phyloP scores from a whole-genome alignment of 2,888 invertebrate genomes.

The Drosophila kambysellisi region DNA sequence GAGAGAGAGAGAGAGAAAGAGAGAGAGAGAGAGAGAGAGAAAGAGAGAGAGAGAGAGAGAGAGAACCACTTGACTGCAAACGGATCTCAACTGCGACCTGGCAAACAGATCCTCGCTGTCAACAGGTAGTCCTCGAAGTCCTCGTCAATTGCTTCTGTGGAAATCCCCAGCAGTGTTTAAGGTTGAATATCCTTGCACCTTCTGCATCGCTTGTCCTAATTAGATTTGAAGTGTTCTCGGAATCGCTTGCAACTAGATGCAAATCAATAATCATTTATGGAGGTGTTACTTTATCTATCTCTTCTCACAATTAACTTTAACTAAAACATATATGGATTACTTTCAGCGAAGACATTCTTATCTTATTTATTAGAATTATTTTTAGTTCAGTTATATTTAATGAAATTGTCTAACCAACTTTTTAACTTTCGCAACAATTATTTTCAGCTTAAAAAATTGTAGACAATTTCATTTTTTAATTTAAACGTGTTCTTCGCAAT shows the following conservation, averaged over 20 bases:
- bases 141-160: conserved; percentile 47
- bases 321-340: background rate
- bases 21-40: background rate
- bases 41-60: background rate
- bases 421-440: background rate
- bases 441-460: background rate
- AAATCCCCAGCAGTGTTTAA: conserved; percentile 40
- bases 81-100: background rate
- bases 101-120: background rate
- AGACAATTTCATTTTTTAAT: background rate
- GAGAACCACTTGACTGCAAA: conserved; percentile 39
- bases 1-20: background rate
- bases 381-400: background rate
- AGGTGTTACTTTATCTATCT: background rate
- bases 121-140: conserved; percentile 15
- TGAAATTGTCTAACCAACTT: too few relatives aligned
- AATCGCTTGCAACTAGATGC: conserved; percentile 10
- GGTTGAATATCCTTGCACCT: conserved; percentile 32
- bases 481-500: background rate
- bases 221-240: conserved; percentile 57
- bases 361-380: background rate
- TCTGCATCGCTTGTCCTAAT: conserved; percentile 40
- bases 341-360: background rate
- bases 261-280: conserved; percentile 2
- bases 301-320: background rate